Base-by-base conservation (phyloP, 2,113 vertebrate species). In the Trinectes maculatus region DNA sequence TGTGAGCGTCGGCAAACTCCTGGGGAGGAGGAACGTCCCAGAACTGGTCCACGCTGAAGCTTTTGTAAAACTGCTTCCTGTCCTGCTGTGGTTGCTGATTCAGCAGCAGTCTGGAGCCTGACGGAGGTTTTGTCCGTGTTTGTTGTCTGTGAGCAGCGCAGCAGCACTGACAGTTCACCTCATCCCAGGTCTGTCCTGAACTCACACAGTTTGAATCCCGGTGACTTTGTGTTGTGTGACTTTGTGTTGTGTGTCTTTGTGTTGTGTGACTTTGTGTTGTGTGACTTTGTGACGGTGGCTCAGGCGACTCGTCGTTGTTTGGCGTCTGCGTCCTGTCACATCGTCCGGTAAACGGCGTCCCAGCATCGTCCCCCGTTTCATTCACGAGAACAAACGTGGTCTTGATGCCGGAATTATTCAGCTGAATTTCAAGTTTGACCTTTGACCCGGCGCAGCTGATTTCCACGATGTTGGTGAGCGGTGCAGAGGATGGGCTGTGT, bases 361-460 rank as follows among this genome's bases (percentile, higher is more conserved):
- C 71, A 66, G 86, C 39, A 40, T 49, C 49, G 29, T 74, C 69
- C 36, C 69, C 39, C 4, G 82, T 83, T 81, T 89, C 59, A 64
- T 80, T 86, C 28, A 70, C 63, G 1, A 90, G 59, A 21, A 83
- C 54, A 61, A 84, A 44, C 0, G 85, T 84, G 34, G 69, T 86
- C 77, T 74, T 89, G 40, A 74, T 56, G 70, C 89, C 70, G 16
- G 59, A 68, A 2, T 52, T 61, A 46, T 71, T 71, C 1, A 67
- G 37, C 6, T 67, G 91, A 42, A 95, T 87, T 86, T 95, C 91
- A 28, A 94, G 56, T 61, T 92, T 92, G 3, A 95, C 13, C 3
- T 79, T 70, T n/a, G 93, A 89, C 26, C 66, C 64, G 0, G 55
- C 46, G 3, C 68, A 88, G 83, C 91, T 91, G 5, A 94, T 64